Conservation (phyloP, 2,113 vertebrate species). For the Tiliqua scincoides region DNA sequence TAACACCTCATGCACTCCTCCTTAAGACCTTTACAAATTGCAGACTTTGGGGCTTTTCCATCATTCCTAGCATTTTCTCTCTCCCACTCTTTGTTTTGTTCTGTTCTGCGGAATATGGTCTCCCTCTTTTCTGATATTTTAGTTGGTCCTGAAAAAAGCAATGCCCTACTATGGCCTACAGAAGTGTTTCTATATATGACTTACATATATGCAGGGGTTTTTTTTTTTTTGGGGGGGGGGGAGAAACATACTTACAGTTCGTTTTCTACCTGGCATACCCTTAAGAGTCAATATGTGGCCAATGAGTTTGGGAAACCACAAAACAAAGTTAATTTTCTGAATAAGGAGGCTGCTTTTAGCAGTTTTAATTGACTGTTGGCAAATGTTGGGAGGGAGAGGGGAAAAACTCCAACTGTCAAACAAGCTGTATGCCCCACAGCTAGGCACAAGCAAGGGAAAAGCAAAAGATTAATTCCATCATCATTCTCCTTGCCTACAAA, state of each 20-base stretch:
- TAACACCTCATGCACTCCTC: neutral
- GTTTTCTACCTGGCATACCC: neutral
- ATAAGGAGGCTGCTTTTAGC: neutral
- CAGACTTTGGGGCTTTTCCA: neutral
- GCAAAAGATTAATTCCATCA: neutral
- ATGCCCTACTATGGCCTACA: neutral
- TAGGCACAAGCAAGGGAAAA: neutral
- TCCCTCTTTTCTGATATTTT: neutral
- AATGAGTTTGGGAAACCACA: neutral
- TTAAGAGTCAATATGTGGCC: neutral
- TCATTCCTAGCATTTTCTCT: neutral
- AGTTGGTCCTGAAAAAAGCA: neutral
- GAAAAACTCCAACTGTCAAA: slow-evolving; percentile 12
- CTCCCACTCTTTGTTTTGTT: neutral
- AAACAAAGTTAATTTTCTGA: neutral
- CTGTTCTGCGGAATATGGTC: neutral
- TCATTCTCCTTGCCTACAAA: neutral
- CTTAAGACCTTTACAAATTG: neutral
- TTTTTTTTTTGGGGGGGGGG: no score
- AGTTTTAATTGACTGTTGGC: neutral
- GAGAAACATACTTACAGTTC: no score
- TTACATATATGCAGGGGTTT: no score
- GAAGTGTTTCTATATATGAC: no score
- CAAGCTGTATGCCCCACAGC: neutral
- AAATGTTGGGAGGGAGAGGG: neutral